These are phyloP conservation scores for Balearica regulorum DNA, from an alignment of 2,797 vertebrate species.

Conservation along the genomic window DNA sequence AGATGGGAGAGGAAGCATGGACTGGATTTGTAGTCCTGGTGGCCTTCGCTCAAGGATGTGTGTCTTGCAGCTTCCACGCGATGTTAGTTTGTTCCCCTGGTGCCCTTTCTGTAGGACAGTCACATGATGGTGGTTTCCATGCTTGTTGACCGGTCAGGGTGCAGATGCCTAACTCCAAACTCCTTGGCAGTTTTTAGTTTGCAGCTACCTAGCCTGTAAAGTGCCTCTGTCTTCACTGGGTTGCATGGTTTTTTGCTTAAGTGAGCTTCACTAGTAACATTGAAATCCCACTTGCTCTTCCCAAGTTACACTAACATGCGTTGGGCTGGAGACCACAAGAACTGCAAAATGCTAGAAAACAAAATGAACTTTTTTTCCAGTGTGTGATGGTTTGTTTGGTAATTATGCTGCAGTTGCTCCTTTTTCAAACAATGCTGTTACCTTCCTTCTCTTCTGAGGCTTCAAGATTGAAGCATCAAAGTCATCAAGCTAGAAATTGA, in stretches of 20 bases:
- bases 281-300: not conserved
- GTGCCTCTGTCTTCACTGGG: not conserved
- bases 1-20: not conserved
- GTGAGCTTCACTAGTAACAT: not conserved
- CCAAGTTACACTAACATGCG: not conserved
- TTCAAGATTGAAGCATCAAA: not conserved
- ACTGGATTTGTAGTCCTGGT: not conserved
- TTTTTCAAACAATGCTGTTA: not conserved
- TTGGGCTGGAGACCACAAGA: not conserved
- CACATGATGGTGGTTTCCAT: not conserved
- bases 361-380: not conserved
- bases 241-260: not conserved
- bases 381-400: not conserved
- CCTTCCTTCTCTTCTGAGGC: not conserved
- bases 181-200: not conserved
- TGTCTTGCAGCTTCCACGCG: not conserved
- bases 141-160: not conserved
- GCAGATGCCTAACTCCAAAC: not conserved
- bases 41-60: not conserved
- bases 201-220: not conserved
- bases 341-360: not conserved
- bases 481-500: not conserved
- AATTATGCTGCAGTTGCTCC: not conserved
- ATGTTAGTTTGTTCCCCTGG: not conserved
- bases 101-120: not conserved